Conservation (phyloP, 2,113 vertebrate species). For the Hippopotamus amphibius region DNA sequence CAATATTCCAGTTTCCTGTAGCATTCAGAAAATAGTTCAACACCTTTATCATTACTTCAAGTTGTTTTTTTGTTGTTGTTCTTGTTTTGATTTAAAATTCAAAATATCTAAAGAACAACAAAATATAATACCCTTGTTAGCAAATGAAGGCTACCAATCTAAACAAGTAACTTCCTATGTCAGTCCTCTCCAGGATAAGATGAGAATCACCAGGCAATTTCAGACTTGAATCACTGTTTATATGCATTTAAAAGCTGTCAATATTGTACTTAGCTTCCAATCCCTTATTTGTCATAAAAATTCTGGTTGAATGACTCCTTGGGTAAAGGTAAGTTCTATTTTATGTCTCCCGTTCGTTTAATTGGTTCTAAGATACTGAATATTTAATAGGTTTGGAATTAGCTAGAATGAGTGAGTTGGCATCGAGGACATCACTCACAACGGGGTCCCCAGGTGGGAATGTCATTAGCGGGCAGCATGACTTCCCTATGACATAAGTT, state of each 20-base stretch:
- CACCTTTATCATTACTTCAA: background rate
- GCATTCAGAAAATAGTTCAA: background rate
- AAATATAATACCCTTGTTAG: background rate
- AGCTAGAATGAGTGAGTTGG: background rate
- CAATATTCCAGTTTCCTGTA: background rate
- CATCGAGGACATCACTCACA: slow-evolving; percentile 31
- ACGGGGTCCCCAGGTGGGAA: background rate
- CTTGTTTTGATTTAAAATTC: background rate
- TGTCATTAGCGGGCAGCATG: background rate
- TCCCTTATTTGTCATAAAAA: slow-evolving; percentile 47
- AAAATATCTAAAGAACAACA: slow-evolving; percentile 24
- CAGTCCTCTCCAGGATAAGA: background rate
- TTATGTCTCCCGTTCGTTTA: slow-evolving; percentile 60
- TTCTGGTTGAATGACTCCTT: slow-evolving; percentile 5
- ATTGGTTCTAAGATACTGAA: slow-evolving; percentile 53
- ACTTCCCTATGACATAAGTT: background rate
- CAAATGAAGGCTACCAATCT: background rate
- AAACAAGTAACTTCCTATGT: background rate
- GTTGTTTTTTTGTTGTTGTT: background rate
- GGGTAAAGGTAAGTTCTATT: slow-evolving; percentile 55
- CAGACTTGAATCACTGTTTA: slow-evolving; percentile 19
- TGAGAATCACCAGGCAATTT: background rate
- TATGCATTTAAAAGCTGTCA: background rate
- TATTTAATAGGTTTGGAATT: slow-evolving; percentile 62
- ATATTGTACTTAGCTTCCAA: background rate